Conservation (phyloP, 2,888 invertebrate species). For the Bhutanitis thaidina region DNA sequence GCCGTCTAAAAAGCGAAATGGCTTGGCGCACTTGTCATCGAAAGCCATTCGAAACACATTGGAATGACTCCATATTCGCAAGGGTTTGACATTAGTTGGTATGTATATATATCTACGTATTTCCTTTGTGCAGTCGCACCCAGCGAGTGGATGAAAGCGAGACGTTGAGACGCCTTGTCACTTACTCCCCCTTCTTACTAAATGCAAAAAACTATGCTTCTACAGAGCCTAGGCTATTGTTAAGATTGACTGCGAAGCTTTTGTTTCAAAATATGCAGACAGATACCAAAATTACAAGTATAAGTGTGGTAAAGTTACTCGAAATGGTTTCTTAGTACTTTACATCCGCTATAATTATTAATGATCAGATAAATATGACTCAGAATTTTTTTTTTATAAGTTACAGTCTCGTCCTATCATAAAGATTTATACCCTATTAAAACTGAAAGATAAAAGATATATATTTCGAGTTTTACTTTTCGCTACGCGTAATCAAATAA, state of each 20-base stretch:
- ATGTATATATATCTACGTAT: slow-evolving; percentile 42
- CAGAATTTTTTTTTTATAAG: slow-evolving; percentile 36
- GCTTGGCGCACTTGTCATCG: slow-evolving; percentile 71
- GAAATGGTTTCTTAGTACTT: slow-evolving; percentile 21
- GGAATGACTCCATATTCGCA: slow-evolving; percentile 55
- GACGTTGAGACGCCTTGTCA: slow-evolving; percentile 57
- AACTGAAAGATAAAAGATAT: slow-evolving; percentile 66
- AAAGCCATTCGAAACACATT: slow-evolving; percentile 71
- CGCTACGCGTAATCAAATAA: slow-evolving; percentile 74
- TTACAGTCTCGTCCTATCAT: slow-evolving; percentile 41
- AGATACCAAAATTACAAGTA: slow-evolving; percentile 37
- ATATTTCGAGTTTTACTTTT: slow-evolving; percentile 58
- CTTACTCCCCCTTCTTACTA: slow-evolving; percentile 63
- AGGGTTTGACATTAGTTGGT: slow-evolving; percentile 46
- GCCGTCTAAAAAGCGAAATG: slow-evolving; percentile 67
- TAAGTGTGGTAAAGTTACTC: slow-evolving; percentile 24
- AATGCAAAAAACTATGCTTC: slow-evolving; percentile 66
- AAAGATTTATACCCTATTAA: slow-evolving; percentile 58
- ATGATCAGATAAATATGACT: neutral
- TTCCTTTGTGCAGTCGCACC: slow-evolving; percentile 63
- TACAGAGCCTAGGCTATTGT: slow-evolving; percentile 61
- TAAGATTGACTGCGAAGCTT: slow-evolving; percentile 61
- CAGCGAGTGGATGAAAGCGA: slow-evolving; percentile 72
- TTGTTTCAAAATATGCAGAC: slow-evolving; percentile 54
- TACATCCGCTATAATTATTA: neutral